Evolutionary conservation across 1,140 invertebrate genomes (phyloP), one percentile per base, ranked within the genome.

Genomic region (Psix sp.): DNA sequence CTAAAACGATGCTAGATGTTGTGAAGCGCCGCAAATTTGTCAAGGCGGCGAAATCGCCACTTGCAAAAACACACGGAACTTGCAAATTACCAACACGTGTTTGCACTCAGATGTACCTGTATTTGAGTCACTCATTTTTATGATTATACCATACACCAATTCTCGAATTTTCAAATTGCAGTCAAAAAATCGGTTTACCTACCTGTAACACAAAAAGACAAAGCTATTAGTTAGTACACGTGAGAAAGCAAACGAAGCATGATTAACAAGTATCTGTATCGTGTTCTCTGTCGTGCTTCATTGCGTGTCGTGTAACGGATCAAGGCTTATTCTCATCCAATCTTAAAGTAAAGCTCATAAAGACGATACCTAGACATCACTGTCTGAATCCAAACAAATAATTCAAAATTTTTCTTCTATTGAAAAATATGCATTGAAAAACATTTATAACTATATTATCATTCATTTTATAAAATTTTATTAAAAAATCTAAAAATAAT

Each of bases 31-130:
- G 63, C 51, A 18, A 5, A 17, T 5, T 33, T 14, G 21, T 46
- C 15, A 33, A 31, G 35, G 46, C 38, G 36, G 24, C 49, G 65
- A n/a, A 10, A 42, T 43, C 72, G 29, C 33, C 18, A 40, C 43
- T 39, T 40, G 36, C 26, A 67, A 49, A 76, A 76, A 72, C 68
- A 72, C 72, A 62, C 77, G 60, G 66, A 71, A 67, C 43, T 67
- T 38, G 52, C 42, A 54, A 74, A 74, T 76, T 78, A 78, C 26
- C 65, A 74, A 29, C 48, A 40, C 38, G 48, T 48, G 59, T 60
- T 66, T 59, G 45, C 31, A 20, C 45, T 48, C 54, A 48, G 45
- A 51, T 52, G 45, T 49, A 67, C 52, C 43, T 67, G 14, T n/a
- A n/a, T 14, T 24, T n/a, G 5, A 24, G 39, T 13, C 57, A 35